These are phyloP conservation scores for Mallotus villosus DNA, from an alignment of 2,797 vertebrate species.

Conservation along the genomic window DNA sequence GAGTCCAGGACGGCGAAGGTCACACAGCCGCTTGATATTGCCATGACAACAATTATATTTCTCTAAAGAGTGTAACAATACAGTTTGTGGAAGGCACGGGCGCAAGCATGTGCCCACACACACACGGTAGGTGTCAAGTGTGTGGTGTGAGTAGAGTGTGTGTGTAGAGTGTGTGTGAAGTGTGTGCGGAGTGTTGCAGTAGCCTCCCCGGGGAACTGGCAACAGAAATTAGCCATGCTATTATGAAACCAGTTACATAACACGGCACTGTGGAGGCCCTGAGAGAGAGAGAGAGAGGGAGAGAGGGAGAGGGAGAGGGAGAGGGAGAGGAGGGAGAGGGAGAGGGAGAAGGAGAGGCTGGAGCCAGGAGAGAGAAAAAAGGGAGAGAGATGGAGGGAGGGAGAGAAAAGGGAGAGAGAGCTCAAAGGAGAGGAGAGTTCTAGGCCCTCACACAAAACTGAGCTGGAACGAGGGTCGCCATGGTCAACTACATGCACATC, in stretches of 20 bases:
- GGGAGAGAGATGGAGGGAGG: not conserved
- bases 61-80: no score
- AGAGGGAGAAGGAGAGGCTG: not conserved
- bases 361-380: not conserved
- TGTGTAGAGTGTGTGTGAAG: no score
- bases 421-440: not conserved
- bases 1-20: no score
- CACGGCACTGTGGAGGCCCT: slow-evolving; percentile 51
- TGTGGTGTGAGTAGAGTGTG: not conserved
- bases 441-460: not conserved
- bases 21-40: no score
- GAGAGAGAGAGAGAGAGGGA: not conserved
- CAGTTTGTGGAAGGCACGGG: not conserved
- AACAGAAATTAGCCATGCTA: slow-evolving; percentile 57
- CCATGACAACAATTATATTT: no score
- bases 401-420: not conserved
- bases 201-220: slow-evolving; percentile 30
- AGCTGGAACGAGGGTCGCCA: not conserved
- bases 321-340: not conserved
- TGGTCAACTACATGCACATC: not conserved
- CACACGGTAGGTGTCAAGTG: slow-evolving; percentile 5
- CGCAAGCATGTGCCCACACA: not conserved
- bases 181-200: slow-evolving; percentile 20
- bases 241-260: slow-evolving; percentile 73
- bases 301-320: not conserved